These are phyloP conservation scores for Coreius guichenoti DNA, from an alignment of 2,797 vertebrate species.

Conservation along the genomic window DNA sequence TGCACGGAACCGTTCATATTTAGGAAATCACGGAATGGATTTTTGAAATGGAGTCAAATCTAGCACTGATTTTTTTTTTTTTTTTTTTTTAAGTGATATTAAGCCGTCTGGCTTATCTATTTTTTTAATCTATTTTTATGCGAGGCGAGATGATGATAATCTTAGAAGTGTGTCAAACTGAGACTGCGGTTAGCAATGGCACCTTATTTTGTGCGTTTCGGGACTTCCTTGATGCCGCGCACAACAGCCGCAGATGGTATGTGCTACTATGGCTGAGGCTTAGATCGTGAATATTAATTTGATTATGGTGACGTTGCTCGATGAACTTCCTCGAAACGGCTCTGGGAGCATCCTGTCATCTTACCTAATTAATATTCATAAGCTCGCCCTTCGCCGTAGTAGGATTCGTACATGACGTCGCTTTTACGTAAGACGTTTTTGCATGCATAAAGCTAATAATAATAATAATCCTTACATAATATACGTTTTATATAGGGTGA, in stretches of 20 bases:
- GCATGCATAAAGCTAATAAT: not conserved
- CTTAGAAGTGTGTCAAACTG: not conserved
- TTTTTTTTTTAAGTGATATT: not conserved
- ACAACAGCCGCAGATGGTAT: not conserved
- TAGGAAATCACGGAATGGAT: not conserved
- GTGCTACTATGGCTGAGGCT: conserved; percentile 9
- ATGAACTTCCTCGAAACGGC: not conserved
- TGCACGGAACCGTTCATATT: not conserved
- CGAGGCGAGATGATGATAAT: not conserved
- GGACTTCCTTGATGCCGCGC: conserved; percentile 23
- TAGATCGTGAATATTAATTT: conserved; percentile 2
- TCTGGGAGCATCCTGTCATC: not conserved
- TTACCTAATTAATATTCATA: not conserved
- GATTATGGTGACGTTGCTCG: not conserved
- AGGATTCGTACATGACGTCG: conserved; percentile 14
- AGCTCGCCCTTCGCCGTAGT: not conserved
- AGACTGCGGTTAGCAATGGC: not conserved
- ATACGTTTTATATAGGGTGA: not conserved
- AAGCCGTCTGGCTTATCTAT: not conserved
- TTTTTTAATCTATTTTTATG: not conserved
- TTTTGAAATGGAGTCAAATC: not conserved
- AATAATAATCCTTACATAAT: not conserved
- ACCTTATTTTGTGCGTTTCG: not conserved
- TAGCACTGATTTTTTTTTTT: not conserved
- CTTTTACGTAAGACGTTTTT: not conserved